Base-by-base conservation (phyloP, 1,140 invertebrate species). In the Eufriesea mexicana region DNA sequence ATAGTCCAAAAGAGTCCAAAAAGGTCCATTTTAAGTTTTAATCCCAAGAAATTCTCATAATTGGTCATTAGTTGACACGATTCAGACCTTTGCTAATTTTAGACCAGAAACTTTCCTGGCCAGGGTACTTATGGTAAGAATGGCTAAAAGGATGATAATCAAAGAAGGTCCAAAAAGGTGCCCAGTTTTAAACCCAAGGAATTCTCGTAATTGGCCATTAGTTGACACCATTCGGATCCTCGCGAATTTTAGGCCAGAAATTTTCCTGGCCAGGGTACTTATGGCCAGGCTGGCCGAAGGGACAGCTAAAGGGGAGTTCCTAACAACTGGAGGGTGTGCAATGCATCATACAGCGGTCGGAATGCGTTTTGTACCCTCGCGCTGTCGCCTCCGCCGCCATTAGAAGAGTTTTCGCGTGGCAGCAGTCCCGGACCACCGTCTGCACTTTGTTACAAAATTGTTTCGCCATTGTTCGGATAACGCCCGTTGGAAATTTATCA, bases 401-500 rank as follows among this genome's bases (percentile, higher is more conserved):
- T 81, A 80, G 76, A n/a, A 67, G 82, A 86, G 77, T 87, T 87
- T 74, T 74, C 73, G 72, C 57, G 51, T 71, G 59, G 45, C 81
- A 0, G 5, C n/a, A 28, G 8, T 20, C 61, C 67, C 20, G 18
- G 42, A 75, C 54, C 71, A 54, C 73, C 45, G 55, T 67, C 75
- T 77, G 68, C 83, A 75, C 85, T 89, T 83, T 84, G 88, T 89
- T 85, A 80, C 86, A 55, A 83, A 91, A 92, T 91, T 91, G 90
- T 89, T 89, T 86, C 76, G 61, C 89, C 85, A 89, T 91, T 92
- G 91, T 91, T 89, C 89, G 57, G 73, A 77, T 66, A 83, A 84
- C 81, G 79, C 35, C n/a, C 81, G 67, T 45, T 55, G 59, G 71
- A 79, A 87, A 91, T 91, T 90, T 85, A 89, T 80, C 76, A 23